These are phyloP conservation scores for Paramormyrops hopkinsi DNA, from an alignment of 2,797 vertebrate species.

Conservation along the genomic window DNA sequence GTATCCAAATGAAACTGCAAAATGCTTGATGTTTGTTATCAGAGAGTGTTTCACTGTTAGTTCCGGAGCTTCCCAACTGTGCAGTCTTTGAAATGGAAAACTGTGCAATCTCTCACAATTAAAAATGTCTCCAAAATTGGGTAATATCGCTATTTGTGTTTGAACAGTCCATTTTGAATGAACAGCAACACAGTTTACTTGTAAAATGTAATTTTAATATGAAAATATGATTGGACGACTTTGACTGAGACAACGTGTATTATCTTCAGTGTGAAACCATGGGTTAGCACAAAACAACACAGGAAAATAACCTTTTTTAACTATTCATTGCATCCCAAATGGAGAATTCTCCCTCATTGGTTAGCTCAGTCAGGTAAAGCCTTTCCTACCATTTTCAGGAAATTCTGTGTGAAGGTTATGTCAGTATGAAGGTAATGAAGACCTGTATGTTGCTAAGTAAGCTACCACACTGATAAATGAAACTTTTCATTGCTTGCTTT, in stretches of 20 bases:
- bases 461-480: background rate
- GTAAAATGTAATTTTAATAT: background rate
- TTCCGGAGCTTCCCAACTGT: background rate
- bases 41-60: background rate
- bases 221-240: background rate
- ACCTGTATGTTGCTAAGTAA: background rate
- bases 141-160: background rate
- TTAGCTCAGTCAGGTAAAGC: background rate
- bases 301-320: background rate
- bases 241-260: background rate
- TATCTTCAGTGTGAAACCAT: background rate
- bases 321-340: background rate
- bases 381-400: background rate
- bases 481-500: background rate
- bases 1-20: background rate
- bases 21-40: slow-evolving; percentile 2
- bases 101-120: background rate
- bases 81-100: background rate
- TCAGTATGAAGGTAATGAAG: background rate
- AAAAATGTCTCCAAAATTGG: background rate
- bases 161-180: background rate
- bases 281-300: background rate
- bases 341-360: background rate
- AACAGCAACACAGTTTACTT: background rate
- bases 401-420: background rate